Evolutionary conservation across 2,888 invertebrate genomes (phyloP).

Genomic region (Rhyacophila evoluta): DNA sequence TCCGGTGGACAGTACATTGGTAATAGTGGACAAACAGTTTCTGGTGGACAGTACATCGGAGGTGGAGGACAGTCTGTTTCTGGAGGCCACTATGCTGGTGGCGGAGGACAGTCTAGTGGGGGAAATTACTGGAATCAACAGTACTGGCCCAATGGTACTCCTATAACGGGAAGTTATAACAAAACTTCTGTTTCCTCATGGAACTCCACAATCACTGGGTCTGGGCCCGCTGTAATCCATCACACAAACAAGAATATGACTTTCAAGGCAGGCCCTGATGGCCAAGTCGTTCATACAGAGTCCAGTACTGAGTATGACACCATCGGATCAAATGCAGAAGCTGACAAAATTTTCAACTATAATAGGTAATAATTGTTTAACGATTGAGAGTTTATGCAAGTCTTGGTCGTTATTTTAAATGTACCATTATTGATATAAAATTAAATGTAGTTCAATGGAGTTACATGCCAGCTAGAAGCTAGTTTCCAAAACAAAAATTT

Average conservation of each 20-base stretch:
- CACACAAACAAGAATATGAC: slow-evolving; percentile 58
- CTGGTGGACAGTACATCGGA: slow-evolving; percentile 18
- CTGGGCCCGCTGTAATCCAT: slow-evolving; percentile 57
- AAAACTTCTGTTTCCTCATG: slow-evolving; percentile 50
- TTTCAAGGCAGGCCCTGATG: slow-evolving; percentile 65
- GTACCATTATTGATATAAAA: too few species aligned
- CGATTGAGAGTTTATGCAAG: too few species aligned
- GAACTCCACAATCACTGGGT: slow-evolving; percentile 52
- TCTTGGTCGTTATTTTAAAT: too few species aligned
- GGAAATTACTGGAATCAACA: slow-evolving; percentile 9
- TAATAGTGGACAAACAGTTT: neutral
- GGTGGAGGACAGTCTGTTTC: neutral
- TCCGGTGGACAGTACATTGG: neutral
- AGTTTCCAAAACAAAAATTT: too few species aligned
- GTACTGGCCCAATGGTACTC: slow-evolving; percentile 29
- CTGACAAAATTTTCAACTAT: slow-evolving; percentile 63
- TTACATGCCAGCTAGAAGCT: too few species aligned
- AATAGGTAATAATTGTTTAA: slow-evolving; percentile 63
- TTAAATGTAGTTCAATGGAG: too few species aligned
- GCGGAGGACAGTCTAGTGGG: neutral
- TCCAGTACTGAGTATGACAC: slow-evolving; percentile 68
- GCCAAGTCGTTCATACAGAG: slow-evolving; percentile 65
- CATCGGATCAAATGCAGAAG: slow-evolving; percentile 66
- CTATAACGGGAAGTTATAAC: slow-evolving; percentile 56
- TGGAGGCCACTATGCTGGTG: neutral